phyloP scores from a whole-genome alignment of 2,797 vertebrate species.

The Anisognathus igniventris region DNA sequence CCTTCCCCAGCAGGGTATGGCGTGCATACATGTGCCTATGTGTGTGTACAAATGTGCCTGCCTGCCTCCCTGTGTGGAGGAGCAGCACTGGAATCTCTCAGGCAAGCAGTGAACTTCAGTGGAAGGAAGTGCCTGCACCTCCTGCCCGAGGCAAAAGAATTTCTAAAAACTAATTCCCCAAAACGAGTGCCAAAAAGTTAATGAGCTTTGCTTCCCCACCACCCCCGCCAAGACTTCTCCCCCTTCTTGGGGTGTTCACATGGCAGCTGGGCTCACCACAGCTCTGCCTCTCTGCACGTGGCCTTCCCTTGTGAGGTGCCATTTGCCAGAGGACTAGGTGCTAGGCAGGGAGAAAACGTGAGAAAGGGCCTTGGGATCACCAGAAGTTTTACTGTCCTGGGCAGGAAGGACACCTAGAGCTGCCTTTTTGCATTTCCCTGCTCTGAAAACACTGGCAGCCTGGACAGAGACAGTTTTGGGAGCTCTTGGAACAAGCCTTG shows the following conservation, averaged over 20 bases:
- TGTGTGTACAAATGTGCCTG: neutral
- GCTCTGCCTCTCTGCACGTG: neutral
- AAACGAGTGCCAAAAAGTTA: neutral
- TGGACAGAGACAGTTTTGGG: neutral
- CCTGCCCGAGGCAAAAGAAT: neutral
- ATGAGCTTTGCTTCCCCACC: constrained; percentile 34
- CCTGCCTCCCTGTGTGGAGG: neutral
- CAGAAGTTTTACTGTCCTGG: neutral
- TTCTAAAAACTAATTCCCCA: constrained; percentile 19
- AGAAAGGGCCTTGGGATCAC: neutral
- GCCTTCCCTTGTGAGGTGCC: constrained; percentile 6
- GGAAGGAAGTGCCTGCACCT: neutral
- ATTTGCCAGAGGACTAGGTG: neutral
- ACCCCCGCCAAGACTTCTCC: neutral
- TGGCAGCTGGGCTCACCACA: neutral
- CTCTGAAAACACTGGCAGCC: neutral
- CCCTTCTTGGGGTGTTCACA: neutral
- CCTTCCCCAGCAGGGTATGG: accelerated
- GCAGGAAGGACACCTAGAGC: constrained; percentile 3
- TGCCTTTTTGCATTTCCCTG: neutral
- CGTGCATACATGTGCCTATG: accelerated
- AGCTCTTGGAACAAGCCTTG: neutral
- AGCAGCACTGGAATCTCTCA: accelerated
- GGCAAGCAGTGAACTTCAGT: neutral
- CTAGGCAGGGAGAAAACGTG: neutral